Percentiles rank a stretch among this genome's conserved stretches.
phyloP scores from a whole-genome alignment of 2,888 invertebrate genomes.

The Nomada goodeniana region DNA sequence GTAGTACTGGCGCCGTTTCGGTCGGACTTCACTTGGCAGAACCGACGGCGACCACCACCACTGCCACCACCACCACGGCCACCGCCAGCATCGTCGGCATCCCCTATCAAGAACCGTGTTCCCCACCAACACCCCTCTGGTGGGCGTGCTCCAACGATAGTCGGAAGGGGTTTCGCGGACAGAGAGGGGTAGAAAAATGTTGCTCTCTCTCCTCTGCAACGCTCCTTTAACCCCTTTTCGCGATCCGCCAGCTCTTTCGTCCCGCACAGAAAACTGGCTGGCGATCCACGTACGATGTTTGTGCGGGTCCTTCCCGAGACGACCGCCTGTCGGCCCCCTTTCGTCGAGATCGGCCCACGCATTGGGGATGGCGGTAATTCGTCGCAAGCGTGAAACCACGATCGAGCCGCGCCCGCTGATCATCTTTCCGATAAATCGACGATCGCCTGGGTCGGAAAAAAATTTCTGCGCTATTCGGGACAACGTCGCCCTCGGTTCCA shows the following conservation, averaged over 20 bases:
- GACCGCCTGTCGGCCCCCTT: conserved; percentile 47
- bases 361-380: neutral
- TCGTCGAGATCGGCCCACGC: conserved; percentile 37
- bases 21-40: conserved; percentile 81
- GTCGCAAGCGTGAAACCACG: conserved; percentile 7
- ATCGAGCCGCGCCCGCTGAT: neutral
- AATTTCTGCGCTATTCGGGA: neutral
- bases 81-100: conserved; percentile 42
- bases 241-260: conserved; percentile 1
- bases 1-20: conserved; percentile 83
- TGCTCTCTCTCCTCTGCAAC: conserved; percentile 51
- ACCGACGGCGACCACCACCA: conserved; percentile 56
- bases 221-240: conserved; percentile 23
- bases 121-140: conserved; percentile 59
- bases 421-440: neutral
- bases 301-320: conserved; percentile 34
- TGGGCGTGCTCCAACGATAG: conserved; percentile 77
- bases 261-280: neutral
- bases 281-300: conserved; percentile 52
- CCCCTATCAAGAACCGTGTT: conserved; percentile 62
- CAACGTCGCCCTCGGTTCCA: neutral
- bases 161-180: conserved; percentile 48
- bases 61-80: conserved; percentile 48
- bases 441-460: conserved; percentile 7
- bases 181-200: conserved; percentile 71